phyloP scores from a whole-genome alignment of 2,797 vertebrate genomes.

The Scolopax bukidnonensis region DNA sequence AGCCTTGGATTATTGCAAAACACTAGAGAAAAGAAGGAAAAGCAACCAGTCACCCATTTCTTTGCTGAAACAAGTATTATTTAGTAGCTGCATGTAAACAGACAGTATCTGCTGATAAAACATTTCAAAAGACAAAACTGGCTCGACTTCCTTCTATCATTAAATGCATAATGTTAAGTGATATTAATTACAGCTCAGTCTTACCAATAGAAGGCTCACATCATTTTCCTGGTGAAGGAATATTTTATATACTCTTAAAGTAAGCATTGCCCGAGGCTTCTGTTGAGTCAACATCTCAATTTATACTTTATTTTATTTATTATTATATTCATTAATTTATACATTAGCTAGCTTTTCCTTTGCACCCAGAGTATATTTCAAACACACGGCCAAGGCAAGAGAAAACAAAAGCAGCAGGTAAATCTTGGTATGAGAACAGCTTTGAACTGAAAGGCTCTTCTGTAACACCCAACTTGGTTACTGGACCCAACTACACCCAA shows the following conservation, averaged over 20 bases:
- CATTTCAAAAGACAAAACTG: not conserved
- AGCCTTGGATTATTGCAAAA: not conserved
- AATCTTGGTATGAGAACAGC: not conserved
- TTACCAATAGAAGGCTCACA: not conserved
- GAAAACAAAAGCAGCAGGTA: not conserved
- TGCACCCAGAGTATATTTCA: accelerated
- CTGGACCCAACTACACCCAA: not conserved
- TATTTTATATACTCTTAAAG: not conserved
- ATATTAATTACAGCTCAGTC: not conserved
- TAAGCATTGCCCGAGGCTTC: not conserved
- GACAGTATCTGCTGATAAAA: not conserved
- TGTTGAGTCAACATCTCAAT: not conserved
- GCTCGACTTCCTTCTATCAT: accelerated
- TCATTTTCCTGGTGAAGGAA: not conserved
- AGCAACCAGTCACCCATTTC: not conserved
- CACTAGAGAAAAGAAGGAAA: not conserved
- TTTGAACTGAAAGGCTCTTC: not conserved
- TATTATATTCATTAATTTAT: too few species aligned
- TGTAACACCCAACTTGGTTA: not conserved
- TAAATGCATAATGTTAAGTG: not conserved
- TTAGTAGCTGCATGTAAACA: not conserved
- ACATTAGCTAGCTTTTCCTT: not conserved
- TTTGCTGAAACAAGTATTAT: not conserved
- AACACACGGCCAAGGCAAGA: not conserved
- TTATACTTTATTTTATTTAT: not conserved